Evolutionary conservation across 2,113 vertebrate genomes (phyloP).

Genomic region (Hyla sarda): DNA sequence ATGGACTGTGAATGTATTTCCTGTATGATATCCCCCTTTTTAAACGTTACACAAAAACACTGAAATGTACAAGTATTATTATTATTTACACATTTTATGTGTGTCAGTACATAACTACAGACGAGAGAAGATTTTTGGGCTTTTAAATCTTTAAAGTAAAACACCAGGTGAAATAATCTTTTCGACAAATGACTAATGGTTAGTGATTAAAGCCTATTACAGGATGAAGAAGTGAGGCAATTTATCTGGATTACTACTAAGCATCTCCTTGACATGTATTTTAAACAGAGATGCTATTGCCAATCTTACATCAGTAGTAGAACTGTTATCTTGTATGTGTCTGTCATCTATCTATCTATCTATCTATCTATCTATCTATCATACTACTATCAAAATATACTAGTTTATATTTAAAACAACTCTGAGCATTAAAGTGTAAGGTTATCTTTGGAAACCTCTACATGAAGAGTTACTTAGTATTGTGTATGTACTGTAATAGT

Average conservation of each 20-base stretch:
- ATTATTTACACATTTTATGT: too few species aligned
- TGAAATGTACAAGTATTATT: too few species aligned
- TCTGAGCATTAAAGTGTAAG: too few species aligned
- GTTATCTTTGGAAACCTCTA: too few species aligned
- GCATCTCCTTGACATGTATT: slow-evolving; percentile 32
- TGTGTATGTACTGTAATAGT: too few species aligned
- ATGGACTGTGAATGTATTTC: too few species aligned
- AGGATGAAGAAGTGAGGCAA: slow-evolving; percentile 10
- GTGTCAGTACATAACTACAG: too few species aligned
- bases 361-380: background rate
- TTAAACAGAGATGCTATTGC: background rate
- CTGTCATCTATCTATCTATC: background rate
- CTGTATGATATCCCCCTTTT: too few species aligned
- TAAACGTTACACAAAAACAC: too few species aligned
- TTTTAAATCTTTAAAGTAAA: background rate
- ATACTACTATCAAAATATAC: too few species aligned
- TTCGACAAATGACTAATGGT: background rate
- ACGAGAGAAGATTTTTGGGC: background rate
- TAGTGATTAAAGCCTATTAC: slow-evolving; percentile 24
- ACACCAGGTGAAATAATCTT: background rate
- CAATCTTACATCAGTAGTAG: background rate
- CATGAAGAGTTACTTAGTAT: too few species aligned
- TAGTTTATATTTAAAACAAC: background rate
- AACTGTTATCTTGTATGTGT: background rate
- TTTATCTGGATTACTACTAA: slow-evolving; percentile 35